These are phyloP conservation scores for Diorhabda carinulata DNA, from an alignment of 1,140 invertebrate species.

Conservation along the genomic window DNA sequence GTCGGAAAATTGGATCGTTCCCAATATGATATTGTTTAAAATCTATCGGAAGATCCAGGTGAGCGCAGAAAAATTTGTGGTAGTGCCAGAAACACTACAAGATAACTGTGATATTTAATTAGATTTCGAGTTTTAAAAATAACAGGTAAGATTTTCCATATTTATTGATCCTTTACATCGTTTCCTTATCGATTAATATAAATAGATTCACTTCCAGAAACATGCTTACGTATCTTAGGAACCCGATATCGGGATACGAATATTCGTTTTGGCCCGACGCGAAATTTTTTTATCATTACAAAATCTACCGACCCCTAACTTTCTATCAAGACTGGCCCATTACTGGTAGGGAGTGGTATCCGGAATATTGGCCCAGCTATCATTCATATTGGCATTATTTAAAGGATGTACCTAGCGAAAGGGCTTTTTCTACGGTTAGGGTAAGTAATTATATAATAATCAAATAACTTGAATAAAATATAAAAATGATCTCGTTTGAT, in stretches of 20 bases:
- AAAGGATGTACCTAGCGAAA: conserved; percentile 29
- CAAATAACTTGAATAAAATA: no score
- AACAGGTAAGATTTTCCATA: no score
- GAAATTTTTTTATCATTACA: conserved; percentile 33
- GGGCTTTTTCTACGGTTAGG: conserved; percentile 26
- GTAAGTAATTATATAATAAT: conserved; percentile 14
- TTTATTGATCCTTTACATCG: no score
- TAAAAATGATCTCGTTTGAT: not conserved
- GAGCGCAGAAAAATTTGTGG: not conserved
- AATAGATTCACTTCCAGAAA: conserved; percentile 19
- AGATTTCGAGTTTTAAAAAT: no score
- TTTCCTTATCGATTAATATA: not conserved
- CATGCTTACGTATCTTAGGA: conserved; percentile 32
- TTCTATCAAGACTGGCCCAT: conserved; percentile 29
- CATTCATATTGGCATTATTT: conserved; percentile 31
- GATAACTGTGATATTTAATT: not conserved
- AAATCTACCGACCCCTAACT: conserved; percentile 31
- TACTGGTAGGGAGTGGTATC: conserved; percentile 28
- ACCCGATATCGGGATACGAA: conserved; percentile 27
- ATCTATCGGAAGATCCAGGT: not conserved
- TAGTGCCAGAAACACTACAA: not conserved
- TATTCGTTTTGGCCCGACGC: conserved; percentile 34
- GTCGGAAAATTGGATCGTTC: not conserved
- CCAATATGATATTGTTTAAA: not conserved
- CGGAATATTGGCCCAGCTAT: conserved; percentile 31